Conservation (phyloP, 2,113 vertebrate genomes). For the Sander lucioperca region DNA sequence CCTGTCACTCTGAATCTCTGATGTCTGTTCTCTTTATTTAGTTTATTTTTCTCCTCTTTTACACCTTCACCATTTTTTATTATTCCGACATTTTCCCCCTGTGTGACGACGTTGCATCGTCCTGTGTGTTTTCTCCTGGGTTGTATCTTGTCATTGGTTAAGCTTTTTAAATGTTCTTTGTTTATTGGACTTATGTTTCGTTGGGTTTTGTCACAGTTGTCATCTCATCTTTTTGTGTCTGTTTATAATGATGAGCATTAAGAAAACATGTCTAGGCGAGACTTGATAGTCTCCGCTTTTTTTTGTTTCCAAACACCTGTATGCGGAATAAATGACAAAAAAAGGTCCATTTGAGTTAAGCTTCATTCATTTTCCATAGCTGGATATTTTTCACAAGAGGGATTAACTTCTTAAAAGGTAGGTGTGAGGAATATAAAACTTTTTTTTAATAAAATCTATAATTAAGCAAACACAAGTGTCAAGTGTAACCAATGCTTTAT, state of each 20-base stretch:
- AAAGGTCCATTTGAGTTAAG: conserved; percentile 28
- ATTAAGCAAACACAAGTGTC: background rate
- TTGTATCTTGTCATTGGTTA: conserved; percentile 65
- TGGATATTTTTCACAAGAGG: background rate
- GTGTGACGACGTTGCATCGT: conserved; percentile 33
- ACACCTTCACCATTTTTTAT: background rate
- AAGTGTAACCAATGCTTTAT: background rate
- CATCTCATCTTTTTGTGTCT: conserved; percentile 74
- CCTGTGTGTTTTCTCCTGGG: conserved; percentile 54
- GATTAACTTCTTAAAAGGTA: background rate
- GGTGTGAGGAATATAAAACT: background rate
- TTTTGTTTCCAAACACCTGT: conserved; percentile 79
- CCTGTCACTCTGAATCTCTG: conserved; percentile 7
- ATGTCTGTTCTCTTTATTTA: background rate
- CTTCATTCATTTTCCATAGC: background rate
- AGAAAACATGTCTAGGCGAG: conserved; percentile 57
- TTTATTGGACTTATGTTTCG: conserved; percentile 25
- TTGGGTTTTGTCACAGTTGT: conserved; percentile 73
- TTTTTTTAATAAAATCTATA: background rate
- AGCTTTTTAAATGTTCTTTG: conserved; percentile 63
- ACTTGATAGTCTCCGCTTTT: conserved; percentile 62
- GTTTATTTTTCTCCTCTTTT: background rate
- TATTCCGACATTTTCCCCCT: background rate
- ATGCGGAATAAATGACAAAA: conserved; percentile 83
- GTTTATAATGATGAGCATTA: conserved; percentile 71